Evolutionary conservation across 2,888 invertebrate species (phyloP).

Genomic region (Drosophila acutilabella): DNA sequence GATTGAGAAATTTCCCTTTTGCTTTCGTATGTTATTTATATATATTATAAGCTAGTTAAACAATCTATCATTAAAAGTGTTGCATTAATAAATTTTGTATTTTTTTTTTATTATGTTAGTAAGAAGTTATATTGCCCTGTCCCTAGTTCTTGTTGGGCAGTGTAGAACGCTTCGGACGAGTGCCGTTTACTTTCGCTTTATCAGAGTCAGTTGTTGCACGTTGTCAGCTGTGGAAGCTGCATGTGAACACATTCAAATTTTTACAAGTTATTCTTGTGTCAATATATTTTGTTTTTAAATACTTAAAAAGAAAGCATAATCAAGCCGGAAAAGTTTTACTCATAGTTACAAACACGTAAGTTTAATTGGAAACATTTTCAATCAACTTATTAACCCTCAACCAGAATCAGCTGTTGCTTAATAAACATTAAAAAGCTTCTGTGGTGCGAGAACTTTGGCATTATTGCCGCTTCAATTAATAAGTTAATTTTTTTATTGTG

Average conservation of each 20-base stretch:
- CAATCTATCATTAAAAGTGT: too few species aligned
- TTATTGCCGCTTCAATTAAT: background rate
- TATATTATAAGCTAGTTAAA: too few species aligned
- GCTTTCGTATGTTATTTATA: background rate
- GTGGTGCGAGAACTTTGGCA: background rate
- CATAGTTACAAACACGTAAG: background rate
- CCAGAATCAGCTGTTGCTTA: slow-evolving; percentile 10
- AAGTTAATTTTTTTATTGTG: background rate
- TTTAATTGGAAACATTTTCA: background rate
- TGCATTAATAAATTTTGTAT: too few species aligned
- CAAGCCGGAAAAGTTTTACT: background rate
- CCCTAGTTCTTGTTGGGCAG: background rate
- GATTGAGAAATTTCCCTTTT: background rate
- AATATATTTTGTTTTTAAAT: too few species aligned
- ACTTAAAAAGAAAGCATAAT: background rate
- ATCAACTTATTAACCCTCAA: background rate
- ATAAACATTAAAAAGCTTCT: slow-evolving; percentile 2
- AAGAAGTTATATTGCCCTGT: background rate
- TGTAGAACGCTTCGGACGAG: slow-evolving; percentile 1
- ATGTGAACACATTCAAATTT: background rate
- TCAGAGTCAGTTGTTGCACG: slow-evolving; percentile 5
- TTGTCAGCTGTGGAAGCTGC: slow-evolving; percentile 23
- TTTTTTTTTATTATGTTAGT: too few species aligned
- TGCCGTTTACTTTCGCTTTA: slow-evolving; percentile 2
- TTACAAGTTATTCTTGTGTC: background rate